Evolutionary conservation across 2,888 invertebrate species (phyloP).

Genomic region (Nemapogon koenigi): DNA sequence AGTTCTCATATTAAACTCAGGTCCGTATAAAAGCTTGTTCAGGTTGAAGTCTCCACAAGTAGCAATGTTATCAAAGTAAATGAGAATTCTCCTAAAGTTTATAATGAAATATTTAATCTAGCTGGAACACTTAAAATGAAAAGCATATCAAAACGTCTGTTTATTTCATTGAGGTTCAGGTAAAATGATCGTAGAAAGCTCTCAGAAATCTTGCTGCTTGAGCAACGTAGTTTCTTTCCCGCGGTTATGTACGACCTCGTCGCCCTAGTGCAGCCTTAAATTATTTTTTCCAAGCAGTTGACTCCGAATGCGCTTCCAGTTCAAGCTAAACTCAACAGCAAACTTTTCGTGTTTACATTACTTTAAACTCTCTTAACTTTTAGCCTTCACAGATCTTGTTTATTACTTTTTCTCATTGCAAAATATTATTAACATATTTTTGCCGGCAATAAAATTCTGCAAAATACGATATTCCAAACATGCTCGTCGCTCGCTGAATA

Average conservation of each 20-base stretch:
- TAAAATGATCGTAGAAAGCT: conserved; percentile 4
- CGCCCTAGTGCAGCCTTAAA: conserved; percentile 37
- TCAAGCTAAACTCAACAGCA: conserved; percentile 55
- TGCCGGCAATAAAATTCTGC: too few relatives aligned
- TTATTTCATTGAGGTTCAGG: conserved; percentile 8
- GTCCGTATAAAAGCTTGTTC: too few relatives aligned
- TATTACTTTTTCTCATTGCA: too few relatives aligned
- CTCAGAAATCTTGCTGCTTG: conserved; percentile 20
- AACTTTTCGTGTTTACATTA: conserved; percentile 58
- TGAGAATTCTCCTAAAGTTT: too few relatives aligned
- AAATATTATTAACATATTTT: too few relatives aligned
- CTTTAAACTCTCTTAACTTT: conserved; percentile 54
- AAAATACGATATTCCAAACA: too few relatives aligned
- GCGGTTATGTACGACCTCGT: conserved; percentile 6
- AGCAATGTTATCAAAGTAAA: too few relatives aligned
- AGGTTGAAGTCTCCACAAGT: too few relatives aligned
- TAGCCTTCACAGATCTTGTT: conserved; percentile 26
- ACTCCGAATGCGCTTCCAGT: conserved; percentile 56
- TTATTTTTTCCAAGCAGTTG: conserved; percentile 62
- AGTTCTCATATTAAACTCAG: too few relatives aligned
- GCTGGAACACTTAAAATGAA: too few relatives aligned
- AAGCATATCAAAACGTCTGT: conserved; percentile 6
- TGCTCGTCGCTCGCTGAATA: too few relatives aligned
- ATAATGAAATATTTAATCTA: too few relatives aligned
- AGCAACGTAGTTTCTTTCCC: conserved; percentile 18